phyloP scores from a whole-genome alignment of 2,888 invertebrate species.

The Amiota communis region DNA sequence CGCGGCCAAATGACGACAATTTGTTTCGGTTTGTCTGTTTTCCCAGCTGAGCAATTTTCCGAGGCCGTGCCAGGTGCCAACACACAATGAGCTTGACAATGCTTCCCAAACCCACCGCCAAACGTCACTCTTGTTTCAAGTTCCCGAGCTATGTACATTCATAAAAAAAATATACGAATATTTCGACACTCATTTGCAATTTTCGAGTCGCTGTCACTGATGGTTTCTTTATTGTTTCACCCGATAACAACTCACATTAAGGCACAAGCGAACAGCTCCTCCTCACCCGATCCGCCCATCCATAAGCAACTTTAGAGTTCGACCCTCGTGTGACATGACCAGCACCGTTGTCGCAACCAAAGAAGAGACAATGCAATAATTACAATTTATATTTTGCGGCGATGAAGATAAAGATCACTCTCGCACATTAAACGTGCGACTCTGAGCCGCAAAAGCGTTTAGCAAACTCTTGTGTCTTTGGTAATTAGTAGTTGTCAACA shows the following conservation, averaged over 20 bases:
- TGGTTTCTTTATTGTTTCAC: constrained; percentile 45
- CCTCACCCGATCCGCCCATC: not conserved
- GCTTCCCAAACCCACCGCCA: not conserved
- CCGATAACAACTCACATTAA: constrained; percentile 49
- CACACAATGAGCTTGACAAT: not conserved
- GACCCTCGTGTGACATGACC: constrained; percentile 21
- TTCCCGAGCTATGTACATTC: constrained; percentile 7
- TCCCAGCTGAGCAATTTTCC: constrained; percentile 41
- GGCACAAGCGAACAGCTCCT: not conserved
- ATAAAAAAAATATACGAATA: constrained; percentile 35
- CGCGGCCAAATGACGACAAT: constrained; percentile 57
- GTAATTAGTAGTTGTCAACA: constrained; percentile 58
- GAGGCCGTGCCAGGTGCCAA: constrained; percentile 43
- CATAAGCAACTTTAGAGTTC: not conserved
- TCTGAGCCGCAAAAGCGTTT: constrained; percentile 22
- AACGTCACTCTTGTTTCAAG: not conserved
- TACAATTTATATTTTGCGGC: constrained; percentile 60
- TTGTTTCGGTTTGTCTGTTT: constrained; percentile 65
- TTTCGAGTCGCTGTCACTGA: constrained; percentile 48
- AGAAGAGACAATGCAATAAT: constrained; percentile 60
- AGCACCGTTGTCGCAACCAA: constrained; percentile 5
- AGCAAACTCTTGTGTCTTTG: constrained; percentile 4
- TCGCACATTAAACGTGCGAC: constrained; percentile 61
- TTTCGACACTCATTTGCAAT: constrained; percentile 65
- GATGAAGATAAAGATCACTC: constrained; percentile 61